Conservation (phyloP, 2,888 invertebrate genomes). For the Agrotis exclamationis region DNA sequence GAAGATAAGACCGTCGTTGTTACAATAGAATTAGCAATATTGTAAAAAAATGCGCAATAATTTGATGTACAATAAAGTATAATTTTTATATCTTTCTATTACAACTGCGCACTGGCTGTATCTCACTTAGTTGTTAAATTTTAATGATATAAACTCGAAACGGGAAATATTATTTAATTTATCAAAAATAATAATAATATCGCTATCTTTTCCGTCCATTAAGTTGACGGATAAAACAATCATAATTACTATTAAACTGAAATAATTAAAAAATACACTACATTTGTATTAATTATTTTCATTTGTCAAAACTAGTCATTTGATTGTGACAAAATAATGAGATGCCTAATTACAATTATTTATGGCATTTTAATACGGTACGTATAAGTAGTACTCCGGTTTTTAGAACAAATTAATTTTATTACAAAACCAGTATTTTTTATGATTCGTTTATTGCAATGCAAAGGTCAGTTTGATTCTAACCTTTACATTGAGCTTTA, state of each 20-base stretch:
- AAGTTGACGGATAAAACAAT: constrained; percentile 2
- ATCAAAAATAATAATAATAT: constrained; percentile 23
- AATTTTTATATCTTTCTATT: too few species aligned
- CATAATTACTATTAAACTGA: constrained; percentile 23
- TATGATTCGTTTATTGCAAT: background rate
- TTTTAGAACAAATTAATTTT: constrained; percentile 6
- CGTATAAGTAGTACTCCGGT: constrained; percentile 7
- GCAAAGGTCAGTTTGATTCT: too few species aligned
- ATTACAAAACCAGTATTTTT: constrained; percentile 33
- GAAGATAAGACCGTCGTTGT: too few species aligned
- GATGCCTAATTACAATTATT: constrained; percentile 12
- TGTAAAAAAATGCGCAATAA: too few species aligned
- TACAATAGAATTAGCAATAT: too few species aligned
- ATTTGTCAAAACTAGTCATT: constrained; percentile 22
- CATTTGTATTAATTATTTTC: background rate
- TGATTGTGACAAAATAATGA: constrained; percentile 17
- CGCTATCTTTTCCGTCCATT: constrained; percentile 18
- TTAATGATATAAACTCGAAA: constrained; percentile 2
- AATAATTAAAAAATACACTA: background rate
- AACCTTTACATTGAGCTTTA: too few species aligned
- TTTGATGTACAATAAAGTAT: too few species aligned
- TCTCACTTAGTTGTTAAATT: constrained; percentile 19
- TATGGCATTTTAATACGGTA: background rate
- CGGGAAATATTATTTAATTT: constrained; percentile 34
- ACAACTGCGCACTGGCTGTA: background rate